A percentile compares a stretch with the other conserved stretches of the same genome.
Conservation (phyloP, 2,797 vertebrate species). For the Xenopus petersii region DNA sequence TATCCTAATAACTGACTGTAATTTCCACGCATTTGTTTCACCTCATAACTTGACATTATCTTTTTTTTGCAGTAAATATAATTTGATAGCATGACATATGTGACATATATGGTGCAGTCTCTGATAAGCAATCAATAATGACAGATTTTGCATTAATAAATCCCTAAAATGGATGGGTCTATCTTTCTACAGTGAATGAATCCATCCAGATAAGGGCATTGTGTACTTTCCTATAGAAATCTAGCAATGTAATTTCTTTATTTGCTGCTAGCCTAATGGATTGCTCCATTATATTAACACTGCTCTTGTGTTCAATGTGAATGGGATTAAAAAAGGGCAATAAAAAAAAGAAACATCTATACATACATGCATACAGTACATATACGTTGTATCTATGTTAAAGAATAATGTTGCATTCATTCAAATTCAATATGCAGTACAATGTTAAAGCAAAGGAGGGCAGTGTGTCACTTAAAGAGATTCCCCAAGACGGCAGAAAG, state of each 20-base stretch:
- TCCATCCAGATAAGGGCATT: slow-evolving; percentile 70
- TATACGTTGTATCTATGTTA: neutral
- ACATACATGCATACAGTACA: neutral
- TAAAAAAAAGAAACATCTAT: neutral
- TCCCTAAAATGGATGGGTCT: slow-evolving; percentile 69
- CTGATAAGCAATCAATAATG: slow-evolving; percentile 74
- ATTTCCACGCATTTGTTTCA: no score
- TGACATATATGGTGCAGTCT: slow-evolving; percentile 73
- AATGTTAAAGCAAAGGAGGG: slow-evolving; percentile 31
- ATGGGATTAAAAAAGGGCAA: no score
- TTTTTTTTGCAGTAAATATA: no score
- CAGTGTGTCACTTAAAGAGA: slow-evolving; percentile 32
- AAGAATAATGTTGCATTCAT: neutral
- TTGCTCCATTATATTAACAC: neutral
- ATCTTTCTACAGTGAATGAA: slow-evolving; percentile 68
- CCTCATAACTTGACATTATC: no score
- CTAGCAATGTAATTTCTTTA: neutral
- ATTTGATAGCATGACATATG: slow-evolving; percentile 56
- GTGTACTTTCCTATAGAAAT: slow-evolving; percentile 49
- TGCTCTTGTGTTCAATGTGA: no score
- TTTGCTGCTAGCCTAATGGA: neutral
- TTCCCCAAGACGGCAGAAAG: slow-evolving; percentile 3
- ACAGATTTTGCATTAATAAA: slow-evolving; percentile 78
- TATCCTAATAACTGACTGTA: no score
- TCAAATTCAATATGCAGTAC: slow-evolving; percentile 25